Evolutionary conservation across 1,140 invertebrate species (phyloP).

Genomic region (Microplitis mediator): DNA sequence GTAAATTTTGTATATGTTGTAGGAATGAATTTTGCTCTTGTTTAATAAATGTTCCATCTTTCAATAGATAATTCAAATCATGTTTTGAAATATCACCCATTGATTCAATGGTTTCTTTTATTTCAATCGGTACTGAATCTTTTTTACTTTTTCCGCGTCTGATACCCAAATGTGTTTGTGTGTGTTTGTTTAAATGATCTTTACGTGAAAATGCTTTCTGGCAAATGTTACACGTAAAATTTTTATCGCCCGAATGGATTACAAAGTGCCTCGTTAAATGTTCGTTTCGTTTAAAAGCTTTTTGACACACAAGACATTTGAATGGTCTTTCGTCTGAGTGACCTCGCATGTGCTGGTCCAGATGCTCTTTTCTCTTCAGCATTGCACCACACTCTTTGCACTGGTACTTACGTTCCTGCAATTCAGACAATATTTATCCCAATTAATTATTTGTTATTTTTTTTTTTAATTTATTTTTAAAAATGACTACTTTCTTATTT

Average conservation of each 20-base stretch:
- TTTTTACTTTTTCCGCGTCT: constrained; percentile 52
- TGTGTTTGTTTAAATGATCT: constrained; percentile 77
- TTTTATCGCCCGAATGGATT: constrained; percentile 67
- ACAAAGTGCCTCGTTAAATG: constrained; percentile 63
- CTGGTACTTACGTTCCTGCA: constrained; percentile 58
- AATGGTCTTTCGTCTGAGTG: constrained; percentile 77
- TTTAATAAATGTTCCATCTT: constrained; percentile 48
- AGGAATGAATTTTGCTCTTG: constrained; percentile 48
- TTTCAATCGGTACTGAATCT: constrained; percentile 40
- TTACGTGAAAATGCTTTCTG: constrained; percentile 78
- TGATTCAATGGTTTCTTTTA: constrained; percentile 17
- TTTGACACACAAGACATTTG: constrained; percentile 63
- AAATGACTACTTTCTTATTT: not conserved
- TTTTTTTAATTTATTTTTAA: not conserved
- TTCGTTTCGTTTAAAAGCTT: constrained; percentile 66
- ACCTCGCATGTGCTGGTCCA: constrained; percentile 72
- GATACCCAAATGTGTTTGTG: constrained; percentile 57
- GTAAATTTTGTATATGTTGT: constrained; percentile 56
- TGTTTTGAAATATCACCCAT: constrained; percentile 42
- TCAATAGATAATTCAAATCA: constrained; percentile 49
- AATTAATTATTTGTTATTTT: not conserved
- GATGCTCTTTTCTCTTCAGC: constrained; percentile 60
- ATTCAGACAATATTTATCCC: constrained; percentile 22
- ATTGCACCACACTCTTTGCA: constrained; percentile 61
- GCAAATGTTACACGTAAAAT: constrained; percentile 76